These are phyloP conservation scores for Danio choprae DNA, from an alignment of 2,797 vertebrate genomes.

Conservation along the genomic window DNA sequence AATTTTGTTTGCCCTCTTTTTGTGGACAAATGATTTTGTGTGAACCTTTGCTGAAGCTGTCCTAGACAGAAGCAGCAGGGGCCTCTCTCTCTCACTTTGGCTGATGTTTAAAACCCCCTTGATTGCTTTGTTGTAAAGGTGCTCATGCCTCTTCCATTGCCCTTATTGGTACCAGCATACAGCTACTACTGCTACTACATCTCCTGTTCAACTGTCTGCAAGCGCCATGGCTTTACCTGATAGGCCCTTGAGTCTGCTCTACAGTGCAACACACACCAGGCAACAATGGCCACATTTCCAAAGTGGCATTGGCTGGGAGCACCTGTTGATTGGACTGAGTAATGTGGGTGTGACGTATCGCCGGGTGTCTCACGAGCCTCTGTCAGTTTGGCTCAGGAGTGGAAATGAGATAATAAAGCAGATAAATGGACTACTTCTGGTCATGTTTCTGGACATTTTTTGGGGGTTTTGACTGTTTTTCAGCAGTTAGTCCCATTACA, in stretches of 20 bases:
- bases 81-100: constrained; percentile 62
- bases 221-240: constrained; percentile 72
- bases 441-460: not conserved
- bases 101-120: constrained; percentile 75
- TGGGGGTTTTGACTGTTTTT: not conserved
- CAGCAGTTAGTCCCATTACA: not conserved
- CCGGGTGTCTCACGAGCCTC: constrained; percentile 31
- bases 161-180: constrained; percentile 75
- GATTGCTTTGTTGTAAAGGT: constrained; percentile 80
- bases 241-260: constrained; percentile 68
- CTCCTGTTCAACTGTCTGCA: constrained; percentile 73
- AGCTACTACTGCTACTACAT: constrained; percentile 67
- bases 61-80: constrained; percentile 68
- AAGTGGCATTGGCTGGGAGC: constrained; percentile 64
- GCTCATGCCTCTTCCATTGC: constrained; percentile 77
- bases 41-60: constrained; percentile 69
- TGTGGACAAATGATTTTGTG: constrained; percentile 50
- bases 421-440: not conserved
- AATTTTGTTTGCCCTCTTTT: constrained; percentile 17
- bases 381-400: not conserved
- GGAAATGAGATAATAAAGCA: constrained; percentile 12
- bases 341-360: constrained; percentile 47
- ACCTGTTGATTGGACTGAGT: constrained; percentile 64
- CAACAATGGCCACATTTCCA: constrained; percentile 64
- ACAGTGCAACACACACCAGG: constrained; percentile 66